Evolutionary conservation across 1,140 invertebrate genomes (phyloP).

Genomic region (Cherax quadricarinatus): DNA sequence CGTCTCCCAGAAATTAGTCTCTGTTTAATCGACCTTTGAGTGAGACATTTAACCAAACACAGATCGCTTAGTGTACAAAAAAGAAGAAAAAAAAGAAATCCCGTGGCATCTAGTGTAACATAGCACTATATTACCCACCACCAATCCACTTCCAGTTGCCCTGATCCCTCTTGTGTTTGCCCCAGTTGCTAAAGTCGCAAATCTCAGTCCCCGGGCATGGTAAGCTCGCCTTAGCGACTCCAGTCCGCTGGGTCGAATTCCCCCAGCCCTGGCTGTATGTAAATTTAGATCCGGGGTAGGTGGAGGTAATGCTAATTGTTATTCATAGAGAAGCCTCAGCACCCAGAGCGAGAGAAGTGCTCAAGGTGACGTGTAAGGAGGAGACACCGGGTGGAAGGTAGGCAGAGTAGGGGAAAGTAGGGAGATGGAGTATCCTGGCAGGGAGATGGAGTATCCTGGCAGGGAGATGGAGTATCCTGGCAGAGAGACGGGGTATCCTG

Average conservation of each 20-base stretch:
- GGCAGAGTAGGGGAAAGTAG: neutral
- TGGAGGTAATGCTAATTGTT: conserved; percentile 63
- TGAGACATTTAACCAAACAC: neutral
- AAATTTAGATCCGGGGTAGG: conserved; percentile 36
- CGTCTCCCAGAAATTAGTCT: neutral
- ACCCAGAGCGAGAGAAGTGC: conserved; percentile 16
- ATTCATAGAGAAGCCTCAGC: conserved; percentile 59
- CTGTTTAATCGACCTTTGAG: neutral
- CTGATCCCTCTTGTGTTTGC: conserved; percentile 60
- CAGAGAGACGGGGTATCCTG: neutral
- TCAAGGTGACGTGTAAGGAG: conserved; percentile 2
- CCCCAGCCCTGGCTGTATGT: conserved; percentile 17
- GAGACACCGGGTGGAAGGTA: neutral
- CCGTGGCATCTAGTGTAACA: conserved; percentile 17
- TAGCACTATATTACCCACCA: conserved; percentile 57
- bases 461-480: neutral
- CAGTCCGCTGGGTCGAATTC: neutral
- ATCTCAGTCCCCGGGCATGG: neutral
- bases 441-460: neutral
- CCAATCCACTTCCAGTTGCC: conserved; percentile 61
- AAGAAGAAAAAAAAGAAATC: neutral
- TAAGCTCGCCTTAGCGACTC: neutral
- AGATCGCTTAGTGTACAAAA: neutral
- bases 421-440: too few relatives aligned
- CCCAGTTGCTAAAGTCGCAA: conserved; percentile 16